Base-by-base conservation (phyloP, 2,113 vertebrate genomes). In the Prionailurus bengalensis region DNA sequence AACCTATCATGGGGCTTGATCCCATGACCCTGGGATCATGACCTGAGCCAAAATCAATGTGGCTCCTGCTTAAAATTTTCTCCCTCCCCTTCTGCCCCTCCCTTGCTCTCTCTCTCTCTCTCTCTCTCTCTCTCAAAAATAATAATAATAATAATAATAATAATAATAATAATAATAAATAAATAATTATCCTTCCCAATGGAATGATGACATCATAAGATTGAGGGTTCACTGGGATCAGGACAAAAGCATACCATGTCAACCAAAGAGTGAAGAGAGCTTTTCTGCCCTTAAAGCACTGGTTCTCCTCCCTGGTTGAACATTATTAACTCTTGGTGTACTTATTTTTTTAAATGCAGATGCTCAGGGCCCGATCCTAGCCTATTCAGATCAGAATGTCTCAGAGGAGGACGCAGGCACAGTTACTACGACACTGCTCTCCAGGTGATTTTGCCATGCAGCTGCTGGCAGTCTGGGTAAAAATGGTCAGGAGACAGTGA, bases 401-500 rank as follows among this genome's bases (percentile, higher is more conserved):
- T 23, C 27, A 14, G 73, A 3, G 0, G 29, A 4, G 8, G 16
- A 45, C 1, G 10, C 36, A 83, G 27, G n/a, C 51, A 36, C 1
- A 3, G 4, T 33, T 42, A 65, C 25, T 16, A 53, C 81, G 21
- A 39, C 58, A 89, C 81, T 66, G 23, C 61, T 73, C 19, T 33
- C 45, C 2, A 8, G 39, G 12, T 33, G 27, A 68, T 65, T 91
- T 74, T 51, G 39, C 66, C 8, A 13, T 6, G 4, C 25, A 83
- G 27, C 4, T 19, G 53, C 15, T 90, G 9, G 17, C 87, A 74
- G 53, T 63, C 15, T 39, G 61, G 58, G 33, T 42, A 31, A 83
- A 48, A 85, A 66, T 61, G 29, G 7, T 96, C 45, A 42, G 29
- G 55, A 33, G n/a, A 88, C 94, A 93, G 45, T 4, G 8, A 63